Evolutionary conservation across 1,140 invertebrate species (phyloP).

Genomic region (Heliconius hewitsoni): DNA sequence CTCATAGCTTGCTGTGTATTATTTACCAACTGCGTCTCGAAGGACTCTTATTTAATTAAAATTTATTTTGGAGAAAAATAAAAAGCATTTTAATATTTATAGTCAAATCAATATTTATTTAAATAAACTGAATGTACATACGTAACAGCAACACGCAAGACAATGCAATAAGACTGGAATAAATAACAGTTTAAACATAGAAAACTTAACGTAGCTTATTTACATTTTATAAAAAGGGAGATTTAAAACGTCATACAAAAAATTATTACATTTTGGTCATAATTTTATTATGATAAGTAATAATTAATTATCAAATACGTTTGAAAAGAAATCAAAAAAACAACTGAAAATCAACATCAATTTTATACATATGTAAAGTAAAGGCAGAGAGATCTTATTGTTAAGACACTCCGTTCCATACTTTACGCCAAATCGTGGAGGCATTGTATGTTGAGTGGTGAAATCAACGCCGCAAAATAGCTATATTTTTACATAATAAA

Average conservation of each 20-base stretch:
- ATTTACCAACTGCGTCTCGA: no score
- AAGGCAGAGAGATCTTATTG: no score
- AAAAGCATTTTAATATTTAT: neutral
- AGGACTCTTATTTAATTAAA: neutral
- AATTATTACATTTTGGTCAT: neutral
- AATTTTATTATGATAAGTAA: neutral
- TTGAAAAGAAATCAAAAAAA: neutral
- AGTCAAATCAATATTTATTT: slow-evolving; percentile 30
- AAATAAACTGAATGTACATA: slow-evolving; percentile 50
- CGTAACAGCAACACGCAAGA: slow-evolving; percentile 59
- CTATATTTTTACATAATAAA: neutral
- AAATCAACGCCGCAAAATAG: neutral
- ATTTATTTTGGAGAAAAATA: neutral
- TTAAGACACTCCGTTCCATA: no score
- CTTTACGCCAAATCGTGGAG: no score
- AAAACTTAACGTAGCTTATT: slow-evolving; percentile 26
- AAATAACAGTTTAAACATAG: slow-evolving; percentile 41
- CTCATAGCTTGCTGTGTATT: no score
- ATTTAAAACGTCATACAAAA: neutral
- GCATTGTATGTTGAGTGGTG: no score
- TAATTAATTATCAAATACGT: neutral
- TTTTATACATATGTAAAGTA: neutral
- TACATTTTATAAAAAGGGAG: slow-evolving; percentile 13
- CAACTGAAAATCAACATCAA: neutral
- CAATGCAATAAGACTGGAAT: slow-evolving; percentile 68